These are phyloP conservation scores for Lagenorhynchus albirostris DNA, from an alignment of 2,113 vertebrate genomes.

Conservation along the genomic window DNA sequence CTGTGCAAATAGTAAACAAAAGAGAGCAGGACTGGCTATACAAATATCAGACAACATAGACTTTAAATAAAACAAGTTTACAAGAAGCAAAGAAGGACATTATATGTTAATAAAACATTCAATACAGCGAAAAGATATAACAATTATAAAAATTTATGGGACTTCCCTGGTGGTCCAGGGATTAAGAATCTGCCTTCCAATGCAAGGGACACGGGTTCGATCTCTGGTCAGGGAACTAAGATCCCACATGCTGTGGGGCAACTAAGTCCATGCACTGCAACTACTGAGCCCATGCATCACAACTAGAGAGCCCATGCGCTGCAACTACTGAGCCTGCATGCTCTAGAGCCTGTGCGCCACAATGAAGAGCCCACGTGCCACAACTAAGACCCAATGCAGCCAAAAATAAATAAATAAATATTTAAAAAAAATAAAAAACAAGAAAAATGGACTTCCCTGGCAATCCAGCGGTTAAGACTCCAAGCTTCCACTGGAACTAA, in stretches of 20 bases:
- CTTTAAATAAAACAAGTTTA: background rate
- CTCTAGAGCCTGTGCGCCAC: too few relatives aligned
- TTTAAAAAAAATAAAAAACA: too few relatives aligned
- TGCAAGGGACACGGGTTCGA: too few relatives aligned
- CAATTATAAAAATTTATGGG: background rate
- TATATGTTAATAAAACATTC: background rate
- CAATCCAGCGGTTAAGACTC: background rate
- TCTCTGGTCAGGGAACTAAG: background rate
- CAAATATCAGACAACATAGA: background rate
- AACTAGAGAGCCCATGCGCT: too few relatives aligned
- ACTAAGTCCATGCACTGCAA: too few relatives aligned
- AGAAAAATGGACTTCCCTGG: background rate
- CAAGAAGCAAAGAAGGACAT: background rate
- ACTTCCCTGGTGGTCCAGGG: too few relatives aligned
- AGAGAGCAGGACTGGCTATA: background rate
- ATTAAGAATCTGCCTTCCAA: too few relatives aligned
- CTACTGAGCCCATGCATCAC: too few relatives aligned
- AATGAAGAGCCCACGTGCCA: too few relatives aligned
- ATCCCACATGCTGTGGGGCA: background rate
- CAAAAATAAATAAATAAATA: too few relatives aligned
- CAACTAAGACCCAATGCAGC: too few relatives aligned
- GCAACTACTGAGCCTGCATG: too few relatives aligned
- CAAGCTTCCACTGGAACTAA: background rate
- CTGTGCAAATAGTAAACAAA: background rate
- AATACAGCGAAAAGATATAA: background rate